Conservation (phyloP, 37 sponge, comb jelly and placozoan species). For the Ephydatia muelleri region DNA sequence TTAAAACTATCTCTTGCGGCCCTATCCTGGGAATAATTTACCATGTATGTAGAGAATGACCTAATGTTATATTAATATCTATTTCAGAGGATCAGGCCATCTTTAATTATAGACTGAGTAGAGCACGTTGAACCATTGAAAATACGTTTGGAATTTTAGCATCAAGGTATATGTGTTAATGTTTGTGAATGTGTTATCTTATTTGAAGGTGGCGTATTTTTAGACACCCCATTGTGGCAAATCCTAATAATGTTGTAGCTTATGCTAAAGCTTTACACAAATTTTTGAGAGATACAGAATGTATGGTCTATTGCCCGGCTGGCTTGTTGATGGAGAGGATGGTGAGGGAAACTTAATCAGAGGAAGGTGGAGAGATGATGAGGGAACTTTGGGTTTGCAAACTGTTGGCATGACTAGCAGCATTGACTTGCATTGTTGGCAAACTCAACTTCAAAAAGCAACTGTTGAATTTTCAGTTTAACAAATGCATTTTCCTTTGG, state of each 20-base stretch:
- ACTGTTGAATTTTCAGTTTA: too few species aligned
- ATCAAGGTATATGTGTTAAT: too few species aligned
- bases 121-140: constrained; percentile 37
- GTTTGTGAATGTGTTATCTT: too few species aligned
- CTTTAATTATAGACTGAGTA: constrained; percentile 22
- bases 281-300: constrained; percentile 22
- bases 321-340: constrained; percentile 54
- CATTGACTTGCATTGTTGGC: not conserved
- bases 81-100: constrained; percentile 1
- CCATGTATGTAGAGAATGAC: not conserved
- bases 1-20: constrained; percentile 24
- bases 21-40: constrained; percentile 41
- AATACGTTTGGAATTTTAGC: constrained; percentile 51
- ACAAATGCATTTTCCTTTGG: too few species aligned
- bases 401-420: too few species aligned
- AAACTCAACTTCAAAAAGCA: too few species aligned
- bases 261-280: constrained; percentile 35
- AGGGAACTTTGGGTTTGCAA: constrained; percentile 1
- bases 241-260: constrained; percentile 25
- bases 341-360: constrained; percentile 28
- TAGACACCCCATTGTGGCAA: constrained; percentile 22
- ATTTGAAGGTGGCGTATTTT: too few species aligned
- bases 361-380: constrained; percentile 33
- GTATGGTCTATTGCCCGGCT: constrained; percentile 8
- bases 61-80: not conserved